Conservation (phyloP, 2,797 vertebrate species). For the Gadopsis bispinosus region DNA sequence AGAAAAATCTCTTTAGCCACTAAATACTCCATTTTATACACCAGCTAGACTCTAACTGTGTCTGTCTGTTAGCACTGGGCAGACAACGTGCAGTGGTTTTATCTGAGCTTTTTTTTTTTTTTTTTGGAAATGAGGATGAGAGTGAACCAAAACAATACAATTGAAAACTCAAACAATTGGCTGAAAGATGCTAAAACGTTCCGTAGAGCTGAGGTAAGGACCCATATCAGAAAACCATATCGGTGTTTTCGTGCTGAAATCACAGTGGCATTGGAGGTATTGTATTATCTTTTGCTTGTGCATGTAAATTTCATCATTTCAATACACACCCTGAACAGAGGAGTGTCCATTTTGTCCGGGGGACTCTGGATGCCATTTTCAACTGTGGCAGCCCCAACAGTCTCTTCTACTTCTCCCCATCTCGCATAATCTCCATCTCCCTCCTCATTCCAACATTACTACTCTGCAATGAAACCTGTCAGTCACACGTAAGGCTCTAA, state of each 20-base stretch:
- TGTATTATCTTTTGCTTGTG: slow-evolving; percentile 27
- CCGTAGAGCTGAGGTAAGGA: neutral
- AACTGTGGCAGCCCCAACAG: slow-evolving; percentile 34
- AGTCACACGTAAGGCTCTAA: slow-evolving; percentile 77
- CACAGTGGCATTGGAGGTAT: slow-evolving; percentile 23
- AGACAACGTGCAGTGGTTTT: neutral
- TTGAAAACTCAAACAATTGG: neutral
- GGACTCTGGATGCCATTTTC: slow-evolving; percentile 51
- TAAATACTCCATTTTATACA: neutral
- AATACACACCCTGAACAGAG: slow-evolving; percentile 38
- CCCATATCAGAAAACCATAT: slow-evolving; percentile 8
- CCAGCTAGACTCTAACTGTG: neutral
- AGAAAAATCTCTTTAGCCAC: neutral
- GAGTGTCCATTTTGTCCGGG: slow-evolving; percentile 20
- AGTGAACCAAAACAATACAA: neutral
- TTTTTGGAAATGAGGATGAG: neutral
- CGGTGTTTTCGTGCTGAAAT: slow-evolving; percentile 30
- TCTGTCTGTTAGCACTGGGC: neutral
- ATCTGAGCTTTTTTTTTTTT: neutral
- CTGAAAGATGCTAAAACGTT: neutral
- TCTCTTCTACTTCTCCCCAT: slow-evolving; percentile 35
- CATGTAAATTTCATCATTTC: slow-evolving; percentile 18
- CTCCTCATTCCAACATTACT: slow-evolving; percentile 64
- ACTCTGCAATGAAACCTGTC: slow-evolving; percentile 73
- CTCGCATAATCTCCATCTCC: slow-evolving; percentile 66